phyloP scores from a whole-genome alignment of 92 coral and sea anemone species.

The Parazoanthus swiftii region DNA sequence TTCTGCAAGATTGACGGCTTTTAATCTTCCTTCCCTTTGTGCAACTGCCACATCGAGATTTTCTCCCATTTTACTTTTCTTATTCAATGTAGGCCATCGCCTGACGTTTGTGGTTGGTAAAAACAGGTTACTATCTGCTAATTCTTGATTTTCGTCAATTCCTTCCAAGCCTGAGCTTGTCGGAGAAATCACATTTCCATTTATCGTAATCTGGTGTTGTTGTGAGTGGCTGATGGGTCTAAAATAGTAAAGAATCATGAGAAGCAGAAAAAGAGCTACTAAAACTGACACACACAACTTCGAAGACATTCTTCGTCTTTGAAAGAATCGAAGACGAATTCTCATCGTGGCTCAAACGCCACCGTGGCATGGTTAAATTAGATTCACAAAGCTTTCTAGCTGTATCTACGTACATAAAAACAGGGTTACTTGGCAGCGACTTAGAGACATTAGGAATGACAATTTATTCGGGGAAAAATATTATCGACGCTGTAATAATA shows the following conservation, averaged over 20 bases:
- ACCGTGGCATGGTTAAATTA: conserved; percentile 35
- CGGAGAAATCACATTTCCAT: neutral
- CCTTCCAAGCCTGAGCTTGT: neutral
- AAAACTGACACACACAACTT: conserved; percentile 4
- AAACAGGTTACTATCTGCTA: neutral
- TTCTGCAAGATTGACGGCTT: neutral
- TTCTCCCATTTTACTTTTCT: neutral
- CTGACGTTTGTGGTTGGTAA: neutral
- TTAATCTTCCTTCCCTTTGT: neutral
- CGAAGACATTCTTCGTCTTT: conserved; percentile 25
- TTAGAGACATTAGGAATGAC: neutral
- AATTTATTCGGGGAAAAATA: neutral
- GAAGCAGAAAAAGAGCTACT: neutral
- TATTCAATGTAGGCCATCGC: conserved; percentile 10
- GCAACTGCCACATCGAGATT: neutral
- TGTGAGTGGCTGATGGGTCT: neutral
- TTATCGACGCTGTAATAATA: neutral
- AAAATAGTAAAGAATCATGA: conserved; percentile 9
- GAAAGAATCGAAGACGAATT: conserved; percentile 30
- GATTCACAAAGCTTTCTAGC: neutral
- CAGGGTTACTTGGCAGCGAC: conserved; percentile 15
- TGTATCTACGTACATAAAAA: neutral
- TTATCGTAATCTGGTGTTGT: neutral
- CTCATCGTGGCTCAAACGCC: conserved; percentile 3
- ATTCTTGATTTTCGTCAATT: neutral